Evolutionary conservation across 2,888 invertebrate genomes (phyloP).

Genomic region (Limnephilus rhombicus): DNA sequence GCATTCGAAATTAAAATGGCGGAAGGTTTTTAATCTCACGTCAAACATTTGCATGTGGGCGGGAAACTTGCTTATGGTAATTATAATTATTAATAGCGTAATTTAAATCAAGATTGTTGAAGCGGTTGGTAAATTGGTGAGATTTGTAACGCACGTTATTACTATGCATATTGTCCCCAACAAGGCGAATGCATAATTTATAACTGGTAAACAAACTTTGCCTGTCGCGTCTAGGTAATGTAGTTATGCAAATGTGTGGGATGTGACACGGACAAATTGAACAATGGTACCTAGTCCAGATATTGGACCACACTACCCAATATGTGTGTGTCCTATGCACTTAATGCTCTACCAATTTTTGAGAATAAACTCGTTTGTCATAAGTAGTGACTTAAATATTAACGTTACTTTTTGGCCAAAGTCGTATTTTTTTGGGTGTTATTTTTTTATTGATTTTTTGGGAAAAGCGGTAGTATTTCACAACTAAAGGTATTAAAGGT

Average conservation of each 20-base stretch:
- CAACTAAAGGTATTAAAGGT: too few relatives aligned
- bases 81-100: not conserved
- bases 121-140: not conserved
- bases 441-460: too few relatives aligned
- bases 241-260: not conserved
- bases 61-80: not conserved
- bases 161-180: not conserved
- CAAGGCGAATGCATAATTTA: not conserved
- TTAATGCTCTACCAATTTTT: not conserved
- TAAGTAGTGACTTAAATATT: too few relatives aligned
- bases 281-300: not conserved
- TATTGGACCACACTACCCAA: not conserved
- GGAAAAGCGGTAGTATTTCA: too few relatives aligned
- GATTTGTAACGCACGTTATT: not conserved
- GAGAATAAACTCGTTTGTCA: too few relatives aligned
- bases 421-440: too few relatives aligned
- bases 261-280: too few relatives aligned
- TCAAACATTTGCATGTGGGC: not conserved
- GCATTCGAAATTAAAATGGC: not conserved
- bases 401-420: too few relatives aligned
- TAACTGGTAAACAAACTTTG: not conserved
- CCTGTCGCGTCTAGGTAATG: not conserved
- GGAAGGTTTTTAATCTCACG: not conserved
- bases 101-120: not conserved
- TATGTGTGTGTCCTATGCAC: not conserved